A percentile compares a stretch with the other conserved stretches of the same genome.
phyloP scores from a whole-genome alignment of 2,888 invertebrate genomes.

The Laothoe populi region DNA sequence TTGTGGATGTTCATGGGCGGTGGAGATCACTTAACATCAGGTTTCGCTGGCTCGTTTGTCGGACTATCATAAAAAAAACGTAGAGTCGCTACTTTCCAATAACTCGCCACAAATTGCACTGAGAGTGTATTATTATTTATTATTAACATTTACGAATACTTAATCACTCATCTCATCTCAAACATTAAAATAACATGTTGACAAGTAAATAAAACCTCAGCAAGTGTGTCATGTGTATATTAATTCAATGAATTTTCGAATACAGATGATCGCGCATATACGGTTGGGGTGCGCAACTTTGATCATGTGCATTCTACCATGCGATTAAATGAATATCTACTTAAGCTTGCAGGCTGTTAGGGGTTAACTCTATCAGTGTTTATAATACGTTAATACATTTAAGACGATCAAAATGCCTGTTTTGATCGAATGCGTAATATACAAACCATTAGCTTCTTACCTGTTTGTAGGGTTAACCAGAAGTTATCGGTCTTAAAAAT shows the following conservation, averaged over 20 bases:
- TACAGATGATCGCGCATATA: slow-evolving; percentile 70
- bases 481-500: too few species aligned
- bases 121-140: too few species aligned
- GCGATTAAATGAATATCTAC: slow-evolving; percentile 71
- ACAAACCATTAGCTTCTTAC: neutral
- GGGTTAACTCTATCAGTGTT: slow-evolving; percentile 49
- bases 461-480: too few species aligned
- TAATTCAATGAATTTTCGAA: slow-evolving; percentile 74
- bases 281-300: slow-evolving; percentile 66
- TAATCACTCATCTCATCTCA: too few species aligned
- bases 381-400: slow-evolving; percentile 36
- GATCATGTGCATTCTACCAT: slow-evolving; percentile 78
- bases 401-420: slow-evolving; percentile 28
- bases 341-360: slow-evolving; percentile 52
- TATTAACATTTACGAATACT: too few species aligned
- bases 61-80: too few species aligned
- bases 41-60: too few species aligned
- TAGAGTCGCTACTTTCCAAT: too few species aligned
- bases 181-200: slow-evolving; percentile 26
- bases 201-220: slow-evolving; percentile 50
- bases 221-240: slow-evolving; percentile 68
- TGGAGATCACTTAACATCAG: too few species aligned
- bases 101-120: too few species aligned
- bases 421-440: slow-evolving; percentile 21
- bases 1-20: too few species aligned